phyloP scores from a whole-genome alignment of 2,797 vertebrate genomes.

The Gadopsis marmoratus region DNA sequence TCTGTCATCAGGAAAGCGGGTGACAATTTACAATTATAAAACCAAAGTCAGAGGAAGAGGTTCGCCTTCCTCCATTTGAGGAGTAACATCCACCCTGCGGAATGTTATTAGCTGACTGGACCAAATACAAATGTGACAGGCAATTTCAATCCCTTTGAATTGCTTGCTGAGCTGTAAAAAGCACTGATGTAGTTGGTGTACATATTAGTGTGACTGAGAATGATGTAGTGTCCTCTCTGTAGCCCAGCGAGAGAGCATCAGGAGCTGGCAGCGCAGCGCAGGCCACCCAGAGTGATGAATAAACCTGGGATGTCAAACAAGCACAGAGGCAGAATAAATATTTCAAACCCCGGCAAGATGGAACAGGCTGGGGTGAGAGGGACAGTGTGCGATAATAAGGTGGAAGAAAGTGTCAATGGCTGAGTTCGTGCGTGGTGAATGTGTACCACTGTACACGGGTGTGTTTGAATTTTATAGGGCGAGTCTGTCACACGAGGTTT shows the following conservation, averaged over 20 bases:
- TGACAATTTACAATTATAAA: background rate
- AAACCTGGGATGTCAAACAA: constrained; percentile 66
- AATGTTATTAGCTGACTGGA: background rate
- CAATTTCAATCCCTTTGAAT: background rate
- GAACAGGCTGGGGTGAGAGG: constrained; percentile 14
- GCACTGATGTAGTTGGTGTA: constrained; percentile 23
- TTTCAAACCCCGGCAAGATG: constrained; percentile 37
- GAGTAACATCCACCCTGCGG: constrained; percentile 3
- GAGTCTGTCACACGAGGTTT: constrained; percentile 29
- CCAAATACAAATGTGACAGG: constrained; percentile 9
- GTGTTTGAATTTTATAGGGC: constrained; percentile 33
- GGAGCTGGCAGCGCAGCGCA: constrained; percentile 36
- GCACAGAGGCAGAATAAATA: constrained; percentile 65
- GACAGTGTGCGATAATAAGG: constrained; percentile 6
- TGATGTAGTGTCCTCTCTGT: constrained; percentile 31
- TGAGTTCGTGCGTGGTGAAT: constrained; percentile 13
- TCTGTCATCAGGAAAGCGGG: background rate
- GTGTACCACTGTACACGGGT: no score
- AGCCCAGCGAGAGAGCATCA: constrained; percentile 42
- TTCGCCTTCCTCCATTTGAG: background rate
- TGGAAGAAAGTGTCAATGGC: background rate
- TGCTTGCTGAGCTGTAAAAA: constrained; percentile 17
- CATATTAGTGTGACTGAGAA: constrained; percentile 43
- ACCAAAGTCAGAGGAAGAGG: background rate
- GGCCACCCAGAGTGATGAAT: constrained; percentile 77